These are phyloP conservation scores for Aricia agestis DNA, from an alignment of 1,140 invertebrate genomes.

Conservation along the genomic window DNA sequence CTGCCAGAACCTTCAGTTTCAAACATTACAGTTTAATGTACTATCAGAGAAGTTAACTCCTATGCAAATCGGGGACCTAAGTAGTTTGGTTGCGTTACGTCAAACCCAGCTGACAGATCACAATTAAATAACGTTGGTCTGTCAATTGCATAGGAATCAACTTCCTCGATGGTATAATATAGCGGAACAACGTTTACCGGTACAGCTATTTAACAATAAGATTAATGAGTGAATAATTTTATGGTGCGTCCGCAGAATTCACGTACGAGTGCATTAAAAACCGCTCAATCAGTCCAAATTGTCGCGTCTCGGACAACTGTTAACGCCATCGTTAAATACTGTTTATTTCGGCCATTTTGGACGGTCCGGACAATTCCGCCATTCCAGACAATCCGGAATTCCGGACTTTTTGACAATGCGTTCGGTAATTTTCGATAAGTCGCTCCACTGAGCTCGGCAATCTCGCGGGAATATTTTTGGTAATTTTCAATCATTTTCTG, in stretches of 20 bases:
- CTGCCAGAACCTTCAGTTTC: too few relatives aligned
- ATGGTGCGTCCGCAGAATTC: background rate
- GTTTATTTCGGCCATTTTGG: background rate
- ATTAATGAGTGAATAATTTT: background rate
- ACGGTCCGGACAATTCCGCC: background rate
- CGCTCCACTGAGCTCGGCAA: background rate
- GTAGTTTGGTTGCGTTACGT: too few relatives aligned
- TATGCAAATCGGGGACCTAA: too few relatives aligned
- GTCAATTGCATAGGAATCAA: too few relatives aligned
- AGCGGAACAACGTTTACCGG: too few relatives aligned
- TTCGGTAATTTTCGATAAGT: background rate
- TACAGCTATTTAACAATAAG: background rate
- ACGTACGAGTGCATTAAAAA: background rate
- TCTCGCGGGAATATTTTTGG: background rate
- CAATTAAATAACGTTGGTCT: too few relatives aligned
- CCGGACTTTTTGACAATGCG: background rate
- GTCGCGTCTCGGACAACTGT: background rate
- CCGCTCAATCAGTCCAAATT: background rate
- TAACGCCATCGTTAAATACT: slow-evolving; percentile 1
- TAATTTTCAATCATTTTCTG: background rate
- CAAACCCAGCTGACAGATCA: too few relatives aligned
- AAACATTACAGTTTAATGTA: too few relatives aligned
- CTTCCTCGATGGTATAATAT: too few relatives aligned
- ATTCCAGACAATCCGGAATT: slow-evolving; percentile 2
- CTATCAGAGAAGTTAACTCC: too few relatives aligned